Evolutionary conservation across 2,113 vertebrate species (phyloP), one percentile per base, ranked within the genome.

Genomic region (Oreotrochilus melanogaster): DNA sequence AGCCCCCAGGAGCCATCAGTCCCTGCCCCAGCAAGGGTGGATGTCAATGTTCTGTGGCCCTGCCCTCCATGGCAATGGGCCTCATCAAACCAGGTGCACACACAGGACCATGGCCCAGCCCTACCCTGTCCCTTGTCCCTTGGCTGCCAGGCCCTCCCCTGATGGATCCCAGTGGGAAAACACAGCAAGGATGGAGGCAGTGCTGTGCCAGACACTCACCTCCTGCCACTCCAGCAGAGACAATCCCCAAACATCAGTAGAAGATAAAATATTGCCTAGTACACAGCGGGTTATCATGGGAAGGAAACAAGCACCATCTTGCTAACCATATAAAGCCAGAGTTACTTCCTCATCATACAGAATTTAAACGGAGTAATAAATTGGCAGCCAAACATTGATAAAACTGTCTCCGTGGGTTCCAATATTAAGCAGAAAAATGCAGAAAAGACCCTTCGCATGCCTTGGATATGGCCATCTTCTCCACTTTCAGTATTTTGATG

Each of bases 201-300:
- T 1, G 7, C 37, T 31, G 22, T 54, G 24, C 28, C 48, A 37
- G 51, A 19, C 16, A 3, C n/a, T 64, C 1, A 0, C 3, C 24
- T 62, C 18, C 37, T 27, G 21, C 24, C 43, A 6, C 19, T 56
- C 33, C n/a, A 8, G 14, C 31, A 72, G 12, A 56, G 14, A 11
- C 0, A 0, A 21, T n/a, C 30, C 45, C 21, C 1, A 0, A 47
- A 48, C 5, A 74, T 18, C 48, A 53, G 22, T 0, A 25, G 7
- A 50, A 86, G 42, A 45, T 16, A 54, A 90, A 93, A 62, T 58
- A 66, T 33, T 82, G 14, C 42, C 19, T 22, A 21, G 35, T 22
- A 33, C 11, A 17, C 0, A 0, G 42, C n/a, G 39, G 28, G 25
- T 17, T 69, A 16, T 51, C 4, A 1, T 14, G 25, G 65, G 9